Evolutionary conservation across 2,888 invertebrate genomes (phyloP), one percentile per base, ranked within the genome.

Genomic region (Ptychoptera albimana): DNA sequence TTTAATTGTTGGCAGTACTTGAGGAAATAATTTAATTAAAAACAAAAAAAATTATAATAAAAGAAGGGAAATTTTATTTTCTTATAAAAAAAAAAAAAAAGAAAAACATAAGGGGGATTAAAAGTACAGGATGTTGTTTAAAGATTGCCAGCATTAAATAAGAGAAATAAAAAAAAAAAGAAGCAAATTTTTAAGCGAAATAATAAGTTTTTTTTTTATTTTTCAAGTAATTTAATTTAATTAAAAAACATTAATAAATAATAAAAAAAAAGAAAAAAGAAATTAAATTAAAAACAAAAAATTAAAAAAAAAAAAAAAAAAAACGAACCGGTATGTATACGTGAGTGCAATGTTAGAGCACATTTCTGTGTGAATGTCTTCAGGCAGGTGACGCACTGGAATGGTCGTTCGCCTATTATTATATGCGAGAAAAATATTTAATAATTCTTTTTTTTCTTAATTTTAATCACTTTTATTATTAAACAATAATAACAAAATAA

Each of bases 361-460:
- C 71, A 71, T 70, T 71, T 71, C 70, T 71, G 71, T 67, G 71
- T 72, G 70, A 72, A 72, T 67, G 71, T 70, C 71, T 71, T 72
- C 70, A 71, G 70, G 69, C 72, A 72, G 70, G 69, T 70, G 69
- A 68, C 69, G 70, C 72, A 72, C 69, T 70, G 70, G 70, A 71
- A 72, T 66, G 72, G 72, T 61, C 71, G 70, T 69, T 71, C 71
- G 64, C 71, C 71, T 70, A 69, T 36, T 23, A 5, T 23, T n/a
- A n/a, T 23, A 23, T 23, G 23, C 23, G 23, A 23, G 23, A 23
- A 23, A 23, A 23, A 23, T n/a, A n/a, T 43, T 40, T 14, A 13
- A 14, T 31, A 32, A 13, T 44, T 35, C 43, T 45, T 37, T 14
- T 42, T 42, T 35, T 41, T n/a, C 37, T 13, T 42, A 42, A 12